Percentiles rank a stretch among this genome's conserved stretches.
phyloP scores from a whole-genome alignment of 2,113 vertebrate species.

The Anser cygnoides region DNA sequence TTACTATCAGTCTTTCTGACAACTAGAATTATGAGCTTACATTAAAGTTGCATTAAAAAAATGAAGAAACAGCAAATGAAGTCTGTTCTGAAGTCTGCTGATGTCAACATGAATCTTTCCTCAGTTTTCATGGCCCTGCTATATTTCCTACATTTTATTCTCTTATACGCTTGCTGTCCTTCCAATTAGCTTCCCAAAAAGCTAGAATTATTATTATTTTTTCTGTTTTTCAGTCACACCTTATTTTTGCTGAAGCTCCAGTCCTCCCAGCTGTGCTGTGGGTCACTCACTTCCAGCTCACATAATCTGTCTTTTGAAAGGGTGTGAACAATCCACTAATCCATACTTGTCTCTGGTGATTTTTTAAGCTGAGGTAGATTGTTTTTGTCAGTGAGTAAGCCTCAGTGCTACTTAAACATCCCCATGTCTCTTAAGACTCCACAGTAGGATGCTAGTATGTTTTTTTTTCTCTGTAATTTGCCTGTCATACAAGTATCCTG shows the following conservation, averaged over 20 bases:
- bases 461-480: background rate
- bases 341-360: background rate
- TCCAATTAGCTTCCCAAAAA: background rate
- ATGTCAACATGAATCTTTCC: background rate
- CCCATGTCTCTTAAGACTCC: background rate
- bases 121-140: background rate
- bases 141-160: background rate
- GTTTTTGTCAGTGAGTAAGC: background rate
- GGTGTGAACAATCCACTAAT: background rate
- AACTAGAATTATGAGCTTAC: background rate
- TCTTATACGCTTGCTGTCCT: background rate
- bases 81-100: background rate
- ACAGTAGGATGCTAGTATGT: background rate
- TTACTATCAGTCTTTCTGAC: background rate
- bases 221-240: background rate
- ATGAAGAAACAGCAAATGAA: background rate
- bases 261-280: background rate
- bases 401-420: background rate
- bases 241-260: background rate
- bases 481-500: background rate
- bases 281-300: background rate
- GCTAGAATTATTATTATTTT: background rate
- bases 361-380: background rate
- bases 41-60: background rate
- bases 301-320: background rate